Percentiles rank a stretch among this genome's conserved stretches.
These are phyloP conservation scores for Cabera pusaria DNA, from an alignment of 2,888 invertebrate species.

Conservation along the genomic window DNA sequence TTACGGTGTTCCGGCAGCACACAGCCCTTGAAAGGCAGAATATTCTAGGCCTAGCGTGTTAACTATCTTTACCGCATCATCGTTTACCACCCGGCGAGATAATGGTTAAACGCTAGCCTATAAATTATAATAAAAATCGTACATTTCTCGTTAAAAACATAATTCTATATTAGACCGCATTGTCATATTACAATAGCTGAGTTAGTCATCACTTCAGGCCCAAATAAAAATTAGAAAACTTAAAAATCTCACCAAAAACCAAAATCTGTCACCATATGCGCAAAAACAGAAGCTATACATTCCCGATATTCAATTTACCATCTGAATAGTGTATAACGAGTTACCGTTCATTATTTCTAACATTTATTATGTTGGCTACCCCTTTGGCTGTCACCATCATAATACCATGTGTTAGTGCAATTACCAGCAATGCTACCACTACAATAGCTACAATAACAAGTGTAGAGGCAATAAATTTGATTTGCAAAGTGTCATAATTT, in stretches of 20 bases:
- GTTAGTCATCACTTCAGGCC: too few relatives aligned
- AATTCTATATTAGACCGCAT: too few relatives aligned
- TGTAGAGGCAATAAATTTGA: conserved; percentile 76
- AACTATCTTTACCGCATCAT: too few relatives aligned
- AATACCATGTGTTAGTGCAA: conserved; percentile 75
- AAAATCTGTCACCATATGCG: conserved; percentile 26
- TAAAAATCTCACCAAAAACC: background rate
- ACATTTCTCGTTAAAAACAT: too few relatives aligned
- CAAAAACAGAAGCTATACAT: conserved; percentile 23
- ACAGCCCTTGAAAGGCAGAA: too few relatives aligned
- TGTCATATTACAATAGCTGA: too few relatives aligned
- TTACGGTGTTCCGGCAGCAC: too few relatives aligned
- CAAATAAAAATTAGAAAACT: conserved; percentile 4
- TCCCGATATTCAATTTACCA: conserved; percentile 33
- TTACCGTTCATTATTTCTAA: conserved; percentile 46
- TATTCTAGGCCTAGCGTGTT: too few relatives aligned
- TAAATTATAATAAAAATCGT: too few relatives aligned
- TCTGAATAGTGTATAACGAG: conserved; percentile 51
- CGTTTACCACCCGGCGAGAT: too few relatives aligned
- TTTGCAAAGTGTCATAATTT: conserved; percentile 58
- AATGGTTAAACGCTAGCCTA: too few relatives aligned
- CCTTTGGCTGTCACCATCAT: conserved; percentile 54
- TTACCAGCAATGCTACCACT: conserved; percentile 62
- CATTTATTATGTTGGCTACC: conserved; percentile 52
- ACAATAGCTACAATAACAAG: conserved; percentile 65